A percentile compares a stretch with the other conserved stretches of the same genome.
phyloP scores from a whole-genome alignment of 2,888 invertebrate species.

The Phania funesta region DNA sequence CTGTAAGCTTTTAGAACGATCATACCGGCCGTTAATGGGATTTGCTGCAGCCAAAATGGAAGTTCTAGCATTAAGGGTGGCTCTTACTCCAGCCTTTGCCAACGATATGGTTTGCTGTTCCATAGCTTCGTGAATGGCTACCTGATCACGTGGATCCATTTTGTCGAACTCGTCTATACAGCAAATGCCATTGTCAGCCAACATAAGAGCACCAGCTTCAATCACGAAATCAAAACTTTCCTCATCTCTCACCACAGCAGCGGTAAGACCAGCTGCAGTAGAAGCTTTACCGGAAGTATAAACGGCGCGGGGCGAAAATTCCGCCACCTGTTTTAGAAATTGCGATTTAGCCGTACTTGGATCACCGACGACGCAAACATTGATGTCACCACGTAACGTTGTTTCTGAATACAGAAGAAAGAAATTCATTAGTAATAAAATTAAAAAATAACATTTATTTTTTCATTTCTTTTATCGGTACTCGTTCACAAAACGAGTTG shows the following conservation, averaged over 20 bases:
- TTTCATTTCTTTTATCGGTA: no score
- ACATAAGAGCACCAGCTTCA: slow-evolving; percentile 99
- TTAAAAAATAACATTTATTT: no score
- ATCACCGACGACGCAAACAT: slow-evolving; percentile 98
- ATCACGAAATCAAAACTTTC: slow-evolving; percentile 99
- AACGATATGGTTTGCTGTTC: slow-evolving; percentile 99
- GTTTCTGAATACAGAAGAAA: slow-evolving; percentile 83
- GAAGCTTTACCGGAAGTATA: slow-evolving; percentile 99
- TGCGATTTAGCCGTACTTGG: slow-evolving; percentile 99
- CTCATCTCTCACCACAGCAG: slow-evolving; percentile 98
- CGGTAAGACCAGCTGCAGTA: slow-evolving; percentile 98
- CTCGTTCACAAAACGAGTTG: no score
- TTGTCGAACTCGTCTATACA: slow-evolving; percentile 99
- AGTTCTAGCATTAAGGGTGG: slow-evolving; percentile 97
- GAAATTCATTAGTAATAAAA: not conserved
- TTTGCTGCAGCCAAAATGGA: slow-evolving; percentile 99
- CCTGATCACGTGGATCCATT: slow-evolving; percentile 98
- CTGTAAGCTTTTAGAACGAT: slow-evolving; percentile 94
- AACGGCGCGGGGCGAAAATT: slow-evolving; percentile 96
- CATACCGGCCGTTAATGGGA: slow-evolving; percentile 98
- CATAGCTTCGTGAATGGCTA: slow-evolving; percentile 99
- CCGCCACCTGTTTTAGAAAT: slow-evolving; percentile 95
- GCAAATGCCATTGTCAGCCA: slow-evolving; percentile 99
- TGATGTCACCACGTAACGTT: slow-evolving; percentile 96
- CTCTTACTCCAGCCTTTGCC: slow-evolving; percentile 98